Conservation (phyloP, 1,140 invertebrate genomes). For the Calliphora vicina region DNA sequence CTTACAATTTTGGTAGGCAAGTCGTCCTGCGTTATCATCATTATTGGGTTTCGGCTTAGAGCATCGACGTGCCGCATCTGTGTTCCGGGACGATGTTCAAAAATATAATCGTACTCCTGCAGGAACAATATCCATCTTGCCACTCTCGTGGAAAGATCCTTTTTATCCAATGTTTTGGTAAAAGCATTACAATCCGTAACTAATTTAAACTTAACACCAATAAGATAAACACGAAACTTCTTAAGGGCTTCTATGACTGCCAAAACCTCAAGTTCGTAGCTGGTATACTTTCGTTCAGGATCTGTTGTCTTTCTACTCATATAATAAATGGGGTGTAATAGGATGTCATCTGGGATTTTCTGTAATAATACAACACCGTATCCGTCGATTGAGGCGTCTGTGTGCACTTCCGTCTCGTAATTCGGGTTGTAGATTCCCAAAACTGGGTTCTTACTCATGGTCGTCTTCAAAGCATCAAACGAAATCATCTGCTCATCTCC, state of each 20-base stretch:
- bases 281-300: constrained; percentile 53
- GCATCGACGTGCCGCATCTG: constrained; percentile 32
- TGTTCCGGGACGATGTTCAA: constrained; percentile 46
- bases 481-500: background rate
- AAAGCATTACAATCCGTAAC: constrained; percentile 54
- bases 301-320: constrained; percentile 63
- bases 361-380: constrained; percentile 56
- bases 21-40: background rate
- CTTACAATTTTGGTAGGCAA: background rate
- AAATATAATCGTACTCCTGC: constrained; percentile 42
- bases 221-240: constrained; percentile 44
- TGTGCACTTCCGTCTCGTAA: constrained; percentile 55
- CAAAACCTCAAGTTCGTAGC: constrained; percentile 62
- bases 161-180: constrained; percentile 48
- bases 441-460: constrained; percentile 49
- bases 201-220: constrained; percentile 37
- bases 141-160: constrained; percentile 46
- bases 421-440: constrained; percentile 52
- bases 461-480: constrained; percentile 13
- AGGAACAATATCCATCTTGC: constrained; percentile 42
- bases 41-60: constrained; percentile 14
- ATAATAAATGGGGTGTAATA: constrained; percentile 63
- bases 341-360: constrained; percentile 45
- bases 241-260: constrained; percentile 61
- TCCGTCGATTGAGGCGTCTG: constrained; percentile 51